phyloP scores from a whole-genome alignment of 2,797 vertebrate species.

The Lacerta viridis region DNA sequence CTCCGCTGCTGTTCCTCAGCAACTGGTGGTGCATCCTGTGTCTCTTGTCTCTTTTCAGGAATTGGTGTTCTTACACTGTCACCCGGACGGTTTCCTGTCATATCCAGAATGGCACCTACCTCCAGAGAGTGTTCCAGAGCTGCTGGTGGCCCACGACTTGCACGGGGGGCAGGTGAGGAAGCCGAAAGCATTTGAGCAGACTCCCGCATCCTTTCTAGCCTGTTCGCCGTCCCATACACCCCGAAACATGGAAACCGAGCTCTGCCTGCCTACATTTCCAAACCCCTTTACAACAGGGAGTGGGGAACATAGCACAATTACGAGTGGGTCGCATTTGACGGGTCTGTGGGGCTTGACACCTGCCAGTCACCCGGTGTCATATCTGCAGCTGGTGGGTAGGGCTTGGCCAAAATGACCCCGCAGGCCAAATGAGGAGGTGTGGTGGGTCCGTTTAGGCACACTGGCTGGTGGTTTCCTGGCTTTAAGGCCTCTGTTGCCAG shows the following conservation, averaged over 20 bases:
- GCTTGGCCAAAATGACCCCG: too few species aligned
- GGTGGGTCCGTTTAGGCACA: too few species aligned
- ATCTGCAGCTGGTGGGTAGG: too few species aligned
- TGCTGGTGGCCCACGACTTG: slow-evolving; percentile 96
- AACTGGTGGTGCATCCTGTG: fast-evolving
- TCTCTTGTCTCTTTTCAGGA: slow-evolving; percentile 80
- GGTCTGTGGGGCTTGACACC: too few species aligned
- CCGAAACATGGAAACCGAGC: not conserved
- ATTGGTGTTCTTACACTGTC: slow-evolving; percentile 94
- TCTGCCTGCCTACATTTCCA: not conserved
- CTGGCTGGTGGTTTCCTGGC: too few species aligned
- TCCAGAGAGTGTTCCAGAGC: slow-evolving; percentile 93
- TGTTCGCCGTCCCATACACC: not conserved
- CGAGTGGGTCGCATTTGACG: too few species aligned
- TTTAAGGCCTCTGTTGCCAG: too few species aligned
- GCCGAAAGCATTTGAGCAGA: fast-evolving
- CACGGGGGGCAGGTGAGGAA: slow-evolving; percentile 87
- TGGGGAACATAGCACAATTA: too few species aligned
- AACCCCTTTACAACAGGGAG: too few species aligned
- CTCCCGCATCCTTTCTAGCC: too few species aligned
- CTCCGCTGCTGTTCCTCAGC: not conserved
- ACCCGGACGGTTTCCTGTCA: slow-evolving; percentile 92
- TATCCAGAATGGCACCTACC: slow-evolving; percentile 92
- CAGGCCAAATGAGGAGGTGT: too few species aligned
- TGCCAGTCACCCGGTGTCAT: too few species aligned